Conservation (phyloP, 2,113 vertebrate genomes). For the Malurus melanocephalus region DNA sequence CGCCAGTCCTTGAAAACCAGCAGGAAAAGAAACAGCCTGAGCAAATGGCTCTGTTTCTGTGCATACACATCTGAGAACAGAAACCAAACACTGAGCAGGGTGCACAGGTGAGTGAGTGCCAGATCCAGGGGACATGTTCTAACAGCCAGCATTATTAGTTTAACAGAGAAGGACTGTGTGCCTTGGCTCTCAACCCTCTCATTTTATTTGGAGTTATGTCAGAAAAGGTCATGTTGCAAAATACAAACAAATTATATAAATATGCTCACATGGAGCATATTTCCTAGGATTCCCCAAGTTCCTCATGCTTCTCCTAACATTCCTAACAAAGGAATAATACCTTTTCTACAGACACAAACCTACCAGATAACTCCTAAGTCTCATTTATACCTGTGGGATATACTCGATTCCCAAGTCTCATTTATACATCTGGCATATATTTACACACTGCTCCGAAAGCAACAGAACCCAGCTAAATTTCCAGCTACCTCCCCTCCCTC, state of each 20-base stretch:
- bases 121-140: neutral
- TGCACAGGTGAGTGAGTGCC: neutral
- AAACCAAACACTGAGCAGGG: neutral
- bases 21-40: neutral
- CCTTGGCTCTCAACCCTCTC: neutral
- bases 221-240: slow-evolving; percentile 11
- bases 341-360: neutral
- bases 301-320: neutral
- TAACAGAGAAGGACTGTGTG: neutral
- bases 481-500: neutral
- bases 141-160: neutral
- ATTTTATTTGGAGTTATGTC: neutral
- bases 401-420: neutral
- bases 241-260: slow-evolving; percentile 2
- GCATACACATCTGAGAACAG: neutral
- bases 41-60: neutral
- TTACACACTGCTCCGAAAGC: neutral
- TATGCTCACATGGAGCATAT: neutral
- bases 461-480: neutral
- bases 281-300: neutral
- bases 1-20: neutral
- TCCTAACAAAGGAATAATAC: neutral
- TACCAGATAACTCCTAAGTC: neutral
- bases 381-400: neutral
- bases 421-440: neutral